Conservation (phyloP, 2,888 invertebrate species). For the Watsonalla cultraria region DNA sequence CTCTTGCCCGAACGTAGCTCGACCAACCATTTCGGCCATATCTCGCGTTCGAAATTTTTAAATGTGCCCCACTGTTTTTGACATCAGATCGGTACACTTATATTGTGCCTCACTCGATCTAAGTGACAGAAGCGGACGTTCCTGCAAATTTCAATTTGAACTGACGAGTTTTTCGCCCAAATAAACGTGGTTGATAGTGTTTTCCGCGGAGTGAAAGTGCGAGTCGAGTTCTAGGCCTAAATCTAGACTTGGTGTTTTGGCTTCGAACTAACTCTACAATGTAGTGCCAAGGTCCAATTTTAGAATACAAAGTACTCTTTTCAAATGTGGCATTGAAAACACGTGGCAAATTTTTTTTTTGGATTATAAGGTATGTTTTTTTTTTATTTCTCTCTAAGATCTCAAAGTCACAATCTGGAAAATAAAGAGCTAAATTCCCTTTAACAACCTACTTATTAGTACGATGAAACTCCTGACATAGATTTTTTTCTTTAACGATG, state of each 20-base stretch:
- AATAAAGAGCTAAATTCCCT: no score
- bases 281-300: background rate
- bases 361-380: no score
- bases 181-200: background rate
- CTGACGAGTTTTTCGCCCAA: background rate
- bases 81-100: constrained; percentile 30
- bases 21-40: background rate
- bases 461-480: no score
- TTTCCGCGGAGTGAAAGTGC: background rate
- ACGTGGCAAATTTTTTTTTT: background rate
- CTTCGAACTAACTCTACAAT: background rate
- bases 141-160: background rate
- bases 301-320: background rate
- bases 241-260: background rate
- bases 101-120: constrained; percentile 29
- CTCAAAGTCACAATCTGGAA: no score
- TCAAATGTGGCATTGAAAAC: background rate
- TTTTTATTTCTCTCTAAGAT: no score
- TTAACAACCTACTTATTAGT: no score
- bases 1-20: constrained; percentile 27
- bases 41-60: constrained; percentile 20
- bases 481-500: no score
- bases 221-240: background rate
- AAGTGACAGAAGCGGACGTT: constrained; percentile 12
- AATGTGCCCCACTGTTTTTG: constrained; percentile 31